Evolutionary conservation across 2,113 vertebrate species (phyloP).

Genomic region (Rhadina sibilatrix): DNA sequence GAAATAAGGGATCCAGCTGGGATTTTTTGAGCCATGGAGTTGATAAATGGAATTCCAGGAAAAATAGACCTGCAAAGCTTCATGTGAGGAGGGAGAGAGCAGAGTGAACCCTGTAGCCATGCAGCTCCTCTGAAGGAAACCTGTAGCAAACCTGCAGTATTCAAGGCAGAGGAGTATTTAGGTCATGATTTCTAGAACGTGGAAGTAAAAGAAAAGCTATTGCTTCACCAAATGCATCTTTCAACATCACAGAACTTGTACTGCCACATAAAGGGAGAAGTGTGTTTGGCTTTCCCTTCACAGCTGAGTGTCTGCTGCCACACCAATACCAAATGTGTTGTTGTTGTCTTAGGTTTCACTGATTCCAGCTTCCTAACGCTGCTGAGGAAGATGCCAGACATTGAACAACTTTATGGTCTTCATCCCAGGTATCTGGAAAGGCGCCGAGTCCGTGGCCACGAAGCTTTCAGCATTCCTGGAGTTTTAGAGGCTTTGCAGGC

Average conservation of each 20-base stretch:
- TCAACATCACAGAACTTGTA: not conserved
- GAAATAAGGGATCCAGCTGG: not conserved
- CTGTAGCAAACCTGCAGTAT: not conserved
- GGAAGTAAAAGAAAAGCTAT: not conserved
- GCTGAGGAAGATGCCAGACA: constrained; percentile 97
- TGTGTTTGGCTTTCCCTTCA: constrained; percentile 3
- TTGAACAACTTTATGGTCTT: constrained; percentile 97
- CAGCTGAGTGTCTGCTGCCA: not conserved
- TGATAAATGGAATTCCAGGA: not conserved
- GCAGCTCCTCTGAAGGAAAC: not conserved
- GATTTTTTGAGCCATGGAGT: not conserved
- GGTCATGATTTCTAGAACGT: not conserved
- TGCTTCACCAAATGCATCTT: not conserved
- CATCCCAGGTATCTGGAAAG: constrained; percentile 95
- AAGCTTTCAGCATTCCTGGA: constrained; percentile 97
- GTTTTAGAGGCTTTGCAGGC: constrained; percentile 95
- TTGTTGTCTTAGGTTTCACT: constrained; percentile 87
- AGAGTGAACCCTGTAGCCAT: not conserved
- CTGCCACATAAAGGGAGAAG: not conserved
- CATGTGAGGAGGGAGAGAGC: not conserved
- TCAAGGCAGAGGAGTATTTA: not conserved
- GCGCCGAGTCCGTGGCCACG: constrained; percentile 91
- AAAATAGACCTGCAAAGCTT: not conserved
- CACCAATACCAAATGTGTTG: constrained; percentile 46
- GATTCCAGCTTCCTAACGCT: constrained; percentile 94